These are phyloP conservation scores for Rhimphoctona megacephalus DNA, from an alignment of 2,888 invertebrate species.

Conservation along the genomic window DNA sequence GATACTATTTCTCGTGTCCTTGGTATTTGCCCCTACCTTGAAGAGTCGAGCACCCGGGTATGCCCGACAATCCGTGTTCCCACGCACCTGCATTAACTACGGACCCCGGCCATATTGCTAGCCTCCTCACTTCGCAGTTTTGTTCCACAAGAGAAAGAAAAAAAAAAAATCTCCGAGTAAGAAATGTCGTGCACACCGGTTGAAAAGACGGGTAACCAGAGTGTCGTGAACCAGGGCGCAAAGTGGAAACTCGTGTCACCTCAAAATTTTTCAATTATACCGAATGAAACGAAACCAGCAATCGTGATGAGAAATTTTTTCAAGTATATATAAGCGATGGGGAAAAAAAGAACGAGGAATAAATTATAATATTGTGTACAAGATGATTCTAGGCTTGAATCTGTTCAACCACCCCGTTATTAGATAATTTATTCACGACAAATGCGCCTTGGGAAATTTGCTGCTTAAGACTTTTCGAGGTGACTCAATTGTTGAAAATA, in stretches of 20 bases:
- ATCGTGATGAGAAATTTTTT: slow-evolving; percentile 48
- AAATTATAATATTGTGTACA: slow-evolving; percentile 19
- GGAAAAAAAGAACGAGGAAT: not conserved
- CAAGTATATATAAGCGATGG: not conserved
- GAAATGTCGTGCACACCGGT: not conserved
- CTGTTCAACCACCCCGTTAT: not conserved
- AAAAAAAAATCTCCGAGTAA: slow-evolving; percentile 3
- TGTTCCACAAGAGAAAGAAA: not conserved
- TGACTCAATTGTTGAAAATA: not conserved
- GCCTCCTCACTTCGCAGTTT: slow-evolving; percentile 11
- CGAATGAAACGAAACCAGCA: slow-evolving; percentile 35
- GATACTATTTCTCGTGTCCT: slow-evolving; percentile 46
- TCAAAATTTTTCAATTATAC: slow-evolving; percentile 59
- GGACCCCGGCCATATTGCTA: not conserved
- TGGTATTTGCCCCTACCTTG: slow-evolving; percentile 23
- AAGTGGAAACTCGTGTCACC: slow-evolving; percentile 74
- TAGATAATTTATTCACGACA: not conserved
- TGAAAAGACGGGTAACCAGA: not conserved
- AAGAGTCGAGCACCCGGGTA: not conserved
- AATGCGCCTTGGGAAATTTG: not conserved
- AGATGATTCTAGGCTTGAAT: slow-evolving; percentile 18
- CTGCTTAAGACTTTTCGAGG: not conserved
- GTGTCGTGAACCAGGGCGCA: slow-evolving; percentile 72
- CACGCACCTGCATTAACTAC: slow-evolving; percentile 63
- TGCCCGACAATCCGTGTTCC: slow-evolving; percentile 64